Percentiles rank a stretch among this genome's conserved stretches.
phyloP scores from a whole-genome alignment of 2,888 invertebrate genomes.

The Sabatieria punctata region DNA sequence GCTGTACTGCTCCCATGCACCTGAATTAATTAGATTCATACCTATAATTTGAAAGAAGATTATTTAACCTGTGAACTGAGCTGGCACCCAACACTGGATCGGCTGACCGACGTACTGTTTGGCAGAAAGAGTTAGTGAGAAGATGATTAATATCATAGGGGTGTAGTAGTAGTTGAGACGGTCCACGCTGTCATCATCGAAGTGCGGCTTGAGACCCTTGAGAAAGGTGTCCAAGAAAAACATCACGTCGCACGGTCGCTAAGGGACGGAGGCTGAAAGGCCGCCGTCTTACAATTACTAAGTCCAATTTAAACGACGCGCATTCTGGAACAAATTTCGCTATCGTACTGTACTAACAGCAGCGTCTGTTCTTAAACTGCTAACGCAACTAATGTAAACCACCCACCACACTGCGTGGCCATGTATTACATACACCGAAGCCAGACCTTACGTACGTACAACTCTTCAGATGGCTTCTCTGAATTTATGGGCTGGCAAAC shows the following conservation, averaged over 20 bases:
- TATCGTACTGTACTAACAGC: too few species aligned
- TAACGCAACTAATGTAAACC: too few species aligned
- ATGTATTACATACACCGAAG: too few species aligned
- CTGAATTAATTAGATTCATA: slow-evolving; percentile 8
- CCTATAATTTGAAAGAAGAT: neutral
- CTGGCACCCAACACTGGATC: slow-evolving; percentile 31
- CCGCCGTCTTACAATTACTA: too few species aligned
- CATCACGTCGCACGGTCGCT: slow-evolving; percentile 17
- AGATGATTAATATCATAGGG: slow-evolving; percentile 27
- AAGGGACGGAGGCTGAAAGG: too few species aligned
- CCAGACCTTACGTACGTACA: too few species aligned
- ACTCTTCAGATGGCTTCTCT: too few species aligned
- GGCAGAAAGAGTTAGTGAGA: slow-evolving; percentile 27
- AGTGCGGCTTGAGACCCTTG: slow-evolving; percentile 28
- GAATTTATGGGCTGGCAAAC: too few species aligned
- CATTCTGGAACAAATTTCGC: too few species aligned
- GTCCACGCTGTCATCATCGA: slow-evolving; percentile 28
- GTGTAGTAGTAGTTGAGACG: slow-evolving; percentile 21
- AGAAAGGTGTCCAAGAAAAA: slow-evolving; percentile 30
- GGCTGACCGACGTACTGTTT: slow-evolving; percentile 30
- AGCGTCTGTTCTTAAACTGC: too few species aligned
- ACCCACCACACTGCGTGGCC: too few species aligned
- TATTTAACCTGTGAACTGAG: slow-evolving; percentile 21
- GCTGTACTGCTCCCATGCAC: slow-evolving; percentile 30
- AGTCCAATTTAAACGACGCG: too few species aligned